A percentile compares a stretch with the other conserved stretches of the same genome.
Evolutionary conservation across 2,888 invertebrate genomes (phyloP).

Genomic region (Philereme vetulata): DNA sequence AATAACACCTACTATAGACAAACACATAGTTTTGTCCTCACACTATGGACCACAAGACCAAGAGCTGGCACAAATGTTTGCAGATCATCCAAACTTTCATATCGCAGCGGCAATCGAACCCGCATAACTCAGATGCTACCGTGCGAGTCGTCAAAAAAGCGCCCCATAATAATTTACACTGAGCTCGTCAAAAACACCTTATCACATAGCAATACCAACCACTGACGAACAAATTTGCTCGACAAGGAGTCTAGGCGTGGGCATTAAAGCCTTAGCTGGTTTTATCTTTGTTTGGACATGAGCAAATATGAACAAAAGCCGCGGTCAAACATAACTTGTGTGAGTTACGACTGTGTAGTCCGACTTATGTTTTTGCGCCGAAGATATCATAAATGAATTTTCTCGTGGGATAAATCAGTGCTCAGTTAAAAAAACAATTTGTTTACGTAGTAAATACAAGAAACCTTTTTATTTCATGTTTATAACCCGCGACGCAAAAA

Average conservation of each 20-base stretch:
- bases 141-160: too few species aligned
- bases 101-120: too few species aligned
- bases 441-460: too few species aligned
- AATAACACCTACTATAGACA: too few species aligned
- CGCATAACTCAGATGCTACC: too few species aligned
- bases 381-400: constrained; percentile 7
- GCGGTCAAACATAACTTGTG: constrained; percentile 23
- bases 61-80: too few species aligned
- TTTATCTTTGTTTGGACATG: constrained; percentile 35
- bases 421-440: background rate
- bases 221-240: constrained; percentile 43
- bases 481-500: too few species aligned
- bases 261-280: constrained; percentile 25
- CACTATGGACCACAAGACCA: too few species aligned
- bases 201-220: constrained; percentile 32
- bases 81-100: too few species aligned
- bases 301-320: constrained; percentile 36
- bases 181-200: constrained; percentile 28
- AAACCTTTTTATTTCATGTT: too few species aligned
- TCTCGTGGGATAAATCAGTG: background rate
- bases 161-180: constrained; percentile 2
- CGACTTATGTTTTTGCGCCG: constrained; percentile 7
- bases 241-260: constrained; percentile 42
- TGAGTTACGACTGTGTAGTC: constrained; percentile 30
- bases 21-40: too few species aligned